Evolutionary conservation across 1,140 invertebrate species (phyloP), one percentile per base, ranked within the genome.

Genomic region (Physella acuta): DNA sequence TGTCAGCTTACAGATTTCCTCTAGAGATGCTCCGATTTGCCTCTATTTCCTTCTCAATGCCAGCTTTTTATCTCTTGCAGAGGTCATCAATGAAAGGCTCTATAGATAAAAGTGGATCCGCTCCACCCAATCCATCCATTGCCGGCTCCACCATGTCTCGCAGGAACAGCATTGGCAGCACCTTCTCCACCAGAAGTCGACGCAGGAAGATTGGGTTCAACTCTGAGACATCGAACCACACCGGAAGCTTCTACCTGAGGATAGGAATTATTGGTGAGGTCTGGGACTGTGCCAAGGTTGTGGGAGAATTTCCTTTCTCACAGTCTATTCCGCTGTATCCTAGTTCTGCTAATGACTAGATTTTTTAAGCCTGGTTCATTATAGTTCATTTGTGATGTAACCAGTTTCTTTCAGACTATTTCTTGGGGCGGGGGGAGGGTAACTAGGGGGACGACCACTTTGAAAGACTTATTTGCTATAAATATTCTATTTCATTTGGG

Each of bases 221-320:
- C 34, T 67, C 70, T 26, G 56, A 37, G n/a, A 71, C 71, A 14
- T 52, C 74, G 52, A 68, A 74, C 2, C 78, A 79, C 34, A 80
- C 79, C 81, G 96, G 95, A 69, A 97, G 94, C 78, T 96, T 98
- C 84, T 99, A 98, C 85, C 89, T 98, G 3, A 88, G 96, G 76
- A 93, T 98, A 76, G 95, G 95, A 72, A 94, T 94, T 70, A 94
- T 98, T 76, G 95, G 95, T 97, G 87, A 87, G 87, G 79, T 28
- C 17, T 44, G 65, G 31, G 8, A n/a, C n/a, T n/a, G 20, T 26
- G 44, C 44, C 44, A 49, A n/a, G n/a, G n/a, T 14, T 49, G 44
- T 49, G 11, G 44, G 44, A 49, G 11, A 49, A 17, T 49, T 49
- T 49, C 39, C 8, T 49, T 49, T 11, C 8, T 20, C 8, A 20